phyloP scores from a whole-genome alignment of 2,888 invertebrate genomes.

The Dynastes grantii region DNA sequence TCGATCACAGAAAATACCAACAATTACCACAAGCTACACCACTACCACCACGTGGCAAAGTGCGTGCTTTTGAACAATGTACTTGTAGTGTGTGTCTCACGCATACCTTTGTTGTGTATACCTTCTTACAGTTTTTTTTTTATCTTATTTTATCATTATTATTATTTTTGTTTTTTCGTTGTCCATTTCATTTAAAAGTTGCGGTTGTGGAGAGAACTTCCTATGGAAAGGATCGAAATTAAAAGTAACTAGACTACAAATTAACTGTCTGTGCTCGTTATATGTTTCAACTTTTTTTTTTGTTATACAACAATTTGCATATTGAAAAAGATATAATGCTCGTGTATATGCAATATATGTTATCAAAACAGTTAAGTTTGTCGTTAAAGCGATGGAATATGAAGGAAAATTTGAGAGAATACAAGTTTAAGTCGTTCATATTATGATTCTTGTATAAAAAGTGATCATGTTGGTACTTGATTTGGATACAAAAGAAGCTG shows the following conservation, averaged over 20 bases:
- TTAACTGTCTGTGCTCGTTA: neutral
- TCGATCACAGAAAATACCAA: conserved; percentile 28
- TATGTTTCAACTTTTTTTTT: conserved; percentile 1
- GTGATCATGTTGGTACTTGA: no score
- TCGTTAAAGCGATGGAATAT: neutral
- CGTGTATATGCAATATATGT: neutral
- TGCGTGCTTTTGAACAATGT: conserved; percentile 54
- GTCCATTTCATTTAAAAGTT: conserved; percentile 64
- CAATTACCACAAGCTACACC: conserved; percentile 39
- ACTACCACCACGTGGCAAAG: conserved; percentile 42
- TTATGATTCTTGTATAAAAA: neutral
- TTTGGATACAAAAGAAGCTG: no score
- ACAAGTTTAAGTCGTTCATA: neutral
- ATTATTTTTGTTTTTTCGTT: conserved; percentile 55
- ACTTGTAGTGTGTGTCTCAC: conserved; percentile 54
- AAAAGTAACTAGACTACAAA: conserved; percentile 5
- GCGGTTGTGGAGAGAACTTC: conserved; percentile 39
- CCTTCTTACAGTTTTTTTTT: conserved; percentile 9
- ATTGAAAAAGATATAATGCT: neutral
- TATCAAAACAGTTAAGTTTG: conserved; percentile 4
- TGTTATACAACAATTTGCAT: neutral
- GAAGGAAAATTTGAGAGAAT: neutral
- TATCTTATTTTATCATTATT: conserved; percentile 9
- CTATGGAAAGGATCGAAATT: neutral
- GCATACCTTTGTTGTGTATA: conserved; percentile 44